These are phyloP conservation scores for Manis crassicaudata DNA, from an alignment of 2,797 vertebrate genomes.

Conservation along the genomic window DNA sequence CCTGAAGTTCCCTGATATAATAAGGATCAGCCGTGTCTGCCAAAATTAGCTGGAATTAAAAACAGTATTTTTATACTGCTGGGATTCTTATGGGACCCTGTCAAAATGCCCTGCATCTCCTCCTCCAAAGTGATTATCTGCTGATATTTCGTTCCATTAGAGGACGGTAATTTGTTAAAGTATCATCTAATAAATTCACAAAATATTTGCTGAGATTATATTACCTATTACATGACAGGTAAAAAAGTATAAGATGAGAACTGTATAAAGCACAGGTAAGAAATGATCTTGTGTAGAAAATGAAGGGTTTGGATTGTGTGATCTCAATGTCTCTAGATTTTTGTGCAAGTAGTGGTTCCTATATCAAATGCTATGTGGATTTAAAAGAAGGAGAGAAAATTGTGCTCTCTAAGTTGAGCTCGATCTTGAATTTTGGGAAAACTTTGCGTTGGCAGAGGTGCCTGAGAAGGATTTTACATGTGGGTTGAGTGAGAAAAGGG, in stretches of 20 bases:
- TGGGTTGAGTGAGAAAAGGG: neutral
- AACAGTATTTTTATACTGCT: neutral
- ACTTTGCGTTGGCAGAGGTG: neutral
- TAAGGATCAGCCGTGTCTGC: neutral
- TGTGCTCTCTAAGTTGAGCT: neutral
- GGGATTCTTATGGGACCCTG: neutral
- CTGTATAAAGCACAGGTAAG: neutral
- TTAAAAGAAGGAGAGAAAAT: neutral
- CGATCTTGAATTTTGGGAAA: neutral
- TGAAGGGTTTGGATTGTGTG: neutral
- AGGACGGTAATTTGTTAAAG: slow-evolving; percentile 5
- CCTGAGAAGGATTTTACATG: neutral
- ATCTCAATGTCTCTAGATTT: neutral
- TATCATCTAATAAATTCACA: neutral
- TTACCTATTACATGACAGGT: neutral
- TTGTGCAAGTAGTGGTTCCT: neutral
- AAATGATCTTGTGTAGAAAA: neutral
- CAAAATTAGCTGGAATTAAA: neutral
- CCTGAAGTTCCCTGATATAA: neutral
- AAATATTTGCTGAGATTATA: neutral
- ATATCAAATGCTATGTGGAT: neutral
- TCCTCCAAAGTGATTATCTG: neutral
- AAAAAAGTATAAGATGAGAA: neutral
- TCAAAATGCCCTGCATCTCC: neutral
- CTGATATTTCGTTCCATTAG: neutral